Conservation (phyloP, 2,888 invertebrate genomes). For the Phorcus lineatus region DNA sequence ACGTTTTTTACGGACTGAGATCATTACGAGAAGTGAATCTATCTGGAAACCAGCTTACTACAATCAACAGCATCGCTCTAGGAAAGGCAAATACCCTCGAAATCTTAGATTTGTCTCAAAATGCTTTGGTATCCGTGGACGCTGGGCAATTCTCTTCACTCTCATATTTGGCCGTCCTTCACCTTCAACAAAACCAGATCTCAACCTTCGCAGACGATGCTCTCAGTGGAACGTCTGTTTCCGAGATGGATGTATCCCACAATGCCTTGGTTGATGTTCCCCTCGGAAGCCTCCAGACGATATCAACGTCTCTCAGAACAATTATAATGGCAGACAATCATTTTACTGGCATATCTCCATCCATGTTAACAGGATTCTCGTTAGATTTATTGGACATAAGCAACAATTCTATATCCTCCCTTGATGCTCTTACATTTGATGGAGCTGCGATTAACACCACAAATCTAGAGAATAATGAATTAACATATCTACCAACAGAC, state of each 20-base stretch:
- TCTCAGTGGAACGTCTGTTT: not conserved
- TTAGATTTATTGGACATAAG: constrained; percentile 3
- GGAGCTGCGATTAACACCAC: not conserved
- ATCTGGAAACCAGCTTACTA: constrained; percentile 40
- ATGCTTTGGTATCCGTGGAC: constrained; percentile 43
- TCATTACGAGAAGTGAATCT: constrained; percentile 39
- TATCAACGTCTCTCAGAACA: not conserved
- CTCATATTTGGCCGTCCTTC: constrained; percentile 40
- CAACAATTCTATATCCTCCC: not conserved
- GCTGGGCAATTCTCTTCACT: constrained; percentile 44
- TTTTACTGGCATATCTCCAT: not conserved
- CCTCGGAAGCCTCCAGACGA: not conserved
- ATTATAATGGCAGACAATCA: not conserved
- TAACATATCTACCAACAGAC: not conserved
- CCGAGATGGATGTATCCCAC: not conserved
- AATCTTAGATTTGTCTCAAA: constrained; percentile 45
- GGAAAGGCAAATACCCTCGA: constrained; percentile 30
- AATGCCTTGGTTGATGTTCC: not conserved
- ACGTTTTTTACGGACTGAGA: constrained; percentile 41
- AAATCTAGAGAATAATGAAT: not conserved
- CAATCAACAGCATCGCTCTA: constrained; percentile 4
- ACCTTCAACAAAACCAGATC: constrained; percentile 45
- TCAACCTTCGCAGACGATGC: not conserved
- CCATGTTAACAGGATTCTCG: not conserved
- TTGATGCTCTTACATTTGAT: not conserved